Conservation (phyloP, 2,113 vertebrate species). For the Eptesicus fuscus region DNA sequence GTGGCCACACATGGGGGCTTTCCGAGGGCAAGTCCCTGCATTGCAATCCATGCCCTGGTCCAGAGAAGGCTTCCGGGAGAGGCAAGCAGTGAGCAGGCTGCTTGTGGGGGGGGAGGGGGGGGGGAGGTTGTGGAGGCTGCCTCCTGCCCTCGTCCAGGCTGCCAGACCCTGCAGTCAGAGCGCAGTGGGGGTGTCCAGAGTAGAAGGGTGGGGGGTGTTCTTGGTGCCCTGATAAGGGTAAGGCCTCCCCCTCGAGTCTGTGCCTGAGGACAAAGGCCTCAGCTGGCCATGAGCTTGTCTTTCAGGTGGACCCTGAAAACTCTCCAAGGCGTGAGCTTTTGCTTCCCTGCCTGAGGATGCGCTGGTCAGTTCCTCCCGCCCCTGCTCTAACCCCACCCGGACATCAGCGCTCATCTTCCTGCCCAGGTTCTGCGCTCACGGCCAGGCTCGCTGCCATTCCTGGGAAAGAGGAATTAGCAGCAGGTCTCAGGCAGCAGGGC, state of each 20-base stretch:
- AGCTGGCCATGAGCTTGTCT: neutral
- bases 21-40: neutral
- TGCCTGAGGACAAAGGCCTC: neutral
- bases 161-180: neutral
- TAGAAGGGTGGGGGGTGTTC: too few relatives aligned
- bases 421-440: neutral
- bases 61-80: neutral
- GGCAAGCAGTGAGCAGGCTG: neutral
- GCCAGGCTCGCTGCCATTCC: neutral
- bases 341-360: neutral
- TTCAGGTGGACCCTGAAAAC: neutral
- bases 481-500: slow-evolving; percentile 27
- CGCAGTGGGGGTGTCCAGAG: neutral
- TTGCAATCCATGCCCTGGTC: neutral
- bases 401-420: neutral
- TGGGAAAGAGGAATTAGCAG: slow-evolving; percentile 68
- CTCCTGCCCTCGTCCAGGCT: neutral
- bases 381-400: neutral
- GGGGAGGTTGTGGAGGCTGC: neutral
- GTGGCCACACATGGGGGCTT: neutral
- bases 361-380: neutral
- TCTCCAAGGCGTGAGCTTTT: neutral
- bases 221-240: neutral
- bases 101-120: too few relatives aligned
- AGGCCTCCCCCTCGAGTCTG: neutral